phyloP scores from a whole-genome alignment of 1,140 invertebrate genomes.

The Drosophila ercepeae region DNA sequence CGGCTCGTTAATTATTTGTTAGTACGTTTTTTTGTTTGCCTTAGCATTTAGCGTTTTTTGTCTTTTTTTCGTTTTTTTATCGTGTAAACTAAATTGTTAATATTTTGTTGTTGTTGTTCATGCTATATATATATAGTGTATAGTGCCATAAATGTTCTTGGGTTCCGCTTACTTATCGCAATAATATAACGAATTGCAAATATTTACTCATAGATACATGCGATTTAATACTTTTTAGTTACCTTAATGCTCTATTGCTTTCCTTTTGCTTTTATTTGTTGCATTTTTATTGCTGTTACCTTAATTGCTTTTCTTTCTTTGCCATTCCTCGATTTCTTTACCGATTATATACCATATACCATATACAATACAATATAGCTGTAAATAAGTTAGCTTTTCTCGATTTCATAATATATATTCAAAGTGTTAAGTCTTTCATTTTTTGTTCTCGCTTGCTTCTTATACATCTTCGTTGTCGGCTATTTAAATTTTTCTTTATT shows the following conservation, averaged over 20 bases:
- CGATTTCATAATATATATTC: slow-evolving; percentile 64
- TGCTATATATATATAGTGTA: slow-evolving; percentile 59
- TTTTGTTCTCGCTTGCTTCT: slow-evolving; percentile 73
- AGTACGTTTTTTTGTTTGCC: slow-evolving; percentile 15
- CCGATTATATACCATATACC: slow-evolving; percentile 52
- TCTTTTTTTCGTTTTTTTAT: slow-evolving; percentile 8
- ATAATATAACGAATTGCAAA: slow-evolving; percentile 78
- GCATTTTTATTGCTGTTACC: slow-evolving; percentile 45
- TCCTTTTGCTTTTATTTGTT: slow-evolving; percentile 37
- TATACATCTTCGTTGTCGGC: slow-evolving; percentile 53
- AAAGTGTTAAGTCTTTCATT: slow-evolving; percentile 81
- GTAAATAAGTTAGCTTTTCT: slow-evolving; percentile 68
- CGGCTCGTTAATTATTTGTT: slow-evolving; percentile 54
- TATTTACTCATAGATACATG: slow-evolving; percentile 72
- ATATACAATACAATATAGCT: slow-evolving; percentile 72
- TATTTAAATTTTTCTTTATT: slow-evolving; percentile 25
- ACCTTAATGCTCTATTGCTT: slow-evolving; percentile 63
- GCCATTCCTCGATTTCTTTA: slow-evolving; percentile 19
- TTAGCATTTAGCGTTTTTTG: slow-evolving; percentile 14
- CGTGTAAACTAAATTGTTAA: slow-evolving; percentile 57
- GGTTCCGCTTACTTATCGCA: slow-evolving; percentile 67
- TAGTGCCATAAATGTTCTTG: slow-evolving; percentile 71
- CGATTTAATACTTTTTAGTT: slow-evolving; percentile 75
- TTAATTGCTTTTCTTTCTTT: slow-evolving; percentile 40
- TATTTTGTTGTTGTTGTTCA: slow-evolving; percentile 40